Percentiles rank a stretch among this genome's conserved stretches.
These are phyloP conservation scores for Podargus strigoides DNA, from an alignment of 2,797 vertebrate genomes.

Conservation along the genomic window DNA sequence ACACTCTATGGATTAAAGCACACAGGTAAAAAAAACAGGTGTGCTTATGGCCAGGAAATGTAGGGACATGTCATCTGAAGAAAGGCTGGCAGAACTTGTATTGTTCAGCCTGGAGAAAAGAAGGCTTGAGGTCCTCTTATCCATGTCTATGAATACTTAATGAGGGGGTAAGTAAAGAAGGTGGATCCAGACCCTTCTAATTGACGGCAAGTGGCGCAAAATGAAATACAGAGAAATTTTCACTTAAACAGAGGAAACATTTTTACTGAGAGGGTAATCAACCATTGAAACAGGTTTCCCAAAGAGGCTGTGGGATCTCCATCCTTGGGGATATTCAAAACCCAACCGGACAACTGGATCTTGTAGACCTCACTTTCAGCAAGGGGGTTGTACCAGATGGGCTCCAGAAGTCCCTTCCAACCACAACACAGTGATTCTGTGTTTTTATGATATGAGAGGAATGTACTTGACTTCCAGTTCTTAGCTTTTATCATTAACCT, in stretches of 20 bases:
- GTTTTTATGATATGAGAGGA: neutral
- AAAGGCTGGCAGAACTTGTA: neutral
- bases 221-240: neutral
- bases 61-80: neutral
- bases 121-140: neutral
- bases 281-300: neutral
- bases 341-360: neutral
- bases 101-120: neutral
- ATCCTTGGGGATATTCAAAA: neutral
- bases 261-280: neutral
- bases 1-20: neutral
- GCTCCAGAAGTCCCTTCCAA: neutral
- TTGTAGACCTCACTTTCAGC: neutral
- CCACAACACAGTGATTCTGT: neutral
- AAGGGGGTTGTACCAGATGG: neutral
- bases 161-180: fast-evolving
- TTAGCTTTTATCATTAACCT: neutral
- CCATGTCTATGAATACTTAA: neutral
- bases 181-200: neutral
- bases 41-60: neutral
- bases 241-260: neutral
- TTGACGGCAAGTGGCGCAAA: neutral
- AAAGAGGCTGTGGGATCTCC: neutral
- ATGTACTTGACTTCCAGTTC: neutral
- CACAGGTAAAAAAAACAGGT: neutral